Base-by-base conservation (phyloP, 2,113 vertebrate species). In the Azemiops feae region DNA sequence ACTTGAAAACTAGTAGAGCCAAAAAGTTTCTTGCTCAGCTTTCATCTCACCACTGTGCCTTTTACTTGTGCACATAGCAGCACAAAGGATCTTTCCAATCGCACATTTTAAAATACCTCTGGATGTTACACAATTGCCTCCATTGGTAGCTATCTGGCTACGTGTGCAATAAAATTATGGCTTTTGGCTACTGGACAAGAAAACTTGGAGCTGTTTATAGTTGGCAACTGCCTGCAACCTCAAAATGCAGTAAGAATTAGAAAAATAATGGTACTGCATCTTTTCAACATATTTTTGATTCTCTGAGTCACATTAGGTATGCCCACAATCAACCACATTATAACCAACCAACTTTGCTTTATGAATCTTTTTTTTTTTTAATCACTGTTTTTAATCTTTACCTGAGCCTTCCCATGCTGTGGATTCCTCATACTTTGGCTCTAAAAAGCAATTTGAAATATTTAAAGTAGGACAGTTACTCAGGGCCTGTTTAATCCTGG, bases 181-280 rank as follows among this genome's bases (percentile, higher is more conserved):
- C 90, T 89, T 47, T 87, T 94, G 93, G 94, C 94, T 57, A 14
- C 52, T 14, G 23, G 60, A 92, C 34, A 43, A 93, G 55, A 87
- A 96, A 91, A 89, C 92, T 94, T 88, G 4, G 0, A 2, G 54
- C 54, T 54, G 39, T 53, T 81, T 93, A 27, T 20, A 90, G 53
- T 91, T 64, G 34, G 69, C 90, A 91, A 47, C 92, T 45, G 23
- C 27, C 7, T 74, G 39, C 55, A n/a, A 7, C 50, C 87, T 88
- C 30, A 54, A 57, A 60, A 87, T 34, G 85, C 16, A 52, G 0
- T 91, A 90, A 4, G 18, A 60, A 34, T 0, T 30, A 69, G n/a
- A 55, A 91, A 34, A 87, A 34, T n/a, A 57, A 54, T 87, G 91
- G 27, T 0, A 0, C 16, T 45, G 0, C 54, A 0, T 81, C 60